Evolutionary conservation across 1,140 invertebrate species (phyloP).

Genomic region (Drosophila neocordata): DNA sequence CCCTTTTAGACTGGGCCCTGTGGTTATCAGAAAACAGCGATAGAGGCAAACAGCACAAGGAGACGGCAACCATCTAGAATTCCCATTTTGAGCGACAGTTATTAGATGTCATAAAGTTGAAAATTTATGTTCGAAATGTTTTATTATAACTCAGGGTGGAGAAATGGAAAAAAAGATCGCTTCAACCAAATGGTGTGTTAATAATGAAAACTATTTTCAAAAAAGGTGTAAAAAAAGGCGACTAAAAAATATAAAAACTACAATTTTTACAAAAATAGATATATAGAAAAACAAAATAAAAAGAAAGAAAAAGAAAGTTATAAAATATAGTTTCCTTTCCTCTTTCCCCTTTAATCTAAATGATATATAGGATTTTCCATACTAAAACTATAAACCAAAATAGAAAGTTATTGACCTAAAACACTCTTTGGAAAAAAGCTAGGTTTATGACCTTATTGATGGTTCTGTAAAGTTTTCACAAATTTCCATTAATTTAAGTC

Average conservation of each 20-base stretch:
- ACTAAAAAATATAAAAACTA: neutral
- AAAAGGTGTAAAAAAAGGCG: constrained; percentile 3
- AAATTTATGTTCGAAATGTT: constrained; percentile 72
- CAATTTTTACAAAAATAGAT: neutral
- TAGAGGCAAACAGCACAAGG: constrained; percentile 17
- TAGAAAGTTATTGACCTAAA: neutral
- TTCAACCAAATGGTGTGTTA: constrained; percentile 18
- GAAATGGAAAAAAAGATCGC: constrained; percentile 5
- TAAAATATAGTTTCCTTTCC: too few relatives aligned
- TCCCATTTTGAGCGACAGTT: constrained; percentile 69
- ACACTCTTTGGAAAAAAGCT: too few relatives aligned
- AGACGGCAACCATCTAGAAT: constrained; percentile 42
- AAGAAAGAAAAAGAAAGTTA: neutral
- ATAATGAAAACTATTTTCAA: constrained; percentile 5
- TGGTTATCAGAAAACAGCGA: constrained; percentile 59
- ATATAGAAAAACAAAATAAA: neutral
- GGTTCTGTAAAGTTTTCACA: neutral
- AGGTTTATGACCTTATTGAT: too few relatives aligned
- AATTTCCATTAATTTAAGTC: neutral
- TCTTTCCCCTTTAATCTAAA: too few relatives aligned
- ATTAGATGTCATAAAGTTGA: constrained; percentile 82
- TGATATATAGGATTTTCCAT: neutral
- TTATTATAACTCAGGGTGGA: constrained; percentile 27
- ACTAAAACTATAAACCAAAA: neutral
- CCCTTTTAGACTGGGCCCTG: constrained; percentile 25